Base-by-base conservation (phyloP, 2,888 invertebrate species). In the Drosophila dives region DNA sequence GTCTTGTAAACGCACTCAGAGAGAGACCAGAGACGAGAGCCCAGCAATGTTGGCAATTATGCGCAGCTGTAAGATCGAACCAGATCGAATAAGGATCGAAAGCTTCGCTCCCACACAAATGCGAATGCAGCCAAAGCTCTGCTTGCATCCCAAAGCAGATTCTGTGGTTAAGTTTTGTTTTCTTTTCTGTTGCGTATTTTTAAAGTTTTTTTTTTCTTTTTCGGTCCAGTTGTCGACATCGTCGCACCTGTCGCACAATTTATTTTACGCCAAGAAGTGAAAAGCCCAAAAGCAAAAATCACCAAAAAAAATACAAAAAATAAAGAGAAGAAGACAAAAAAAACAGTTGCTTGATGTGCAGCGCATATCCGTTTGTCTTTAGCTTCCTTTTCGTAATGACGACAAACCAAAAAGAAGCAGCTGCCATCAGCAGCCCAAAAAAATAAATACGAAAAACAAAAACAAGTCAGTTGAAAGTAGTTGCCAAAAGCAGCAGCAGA, bases 221-320 rank as follows among this genome's bases (percentile, higher is more conserved):
- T 60, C 54, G 72, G 68, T 64, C 55, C 78, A 77, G 85, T 85
- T 82, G 80, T 87, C 77, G 80, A 73, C 76, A 73, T 77, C 71
- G 85, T 86, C 86, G 87, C 87, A 87, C 87, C 87, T 87, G 87
- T 87, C 87, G 86, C 80, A 87, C 89, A 87, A 87, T 87, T 87
- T 87, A 87, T 87, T 88, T 87, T 88, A 78, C 84, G 80, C 84
- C 83, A 75, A 76, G 79, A 80, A 79, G 82, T 79, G 72, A 86
- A 83, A 84, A 86, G 86, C 81, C 81, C 79, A 77, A 83, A 75
- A 76, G 71, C 81, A 71, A 62, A 76, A 80, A 75, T 67, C 49
- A 58, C 64, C 53, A 62, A 76, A 76, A 70, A 20, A 54, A 38
- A 62, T 71, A 76, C 64, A 66, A 20, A 50, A 68, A 70, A 55